Evolutionary conservation across 2,113 vertebrate genomes (phyloP).

Genomic region (Gila orcuttii): DNA sequence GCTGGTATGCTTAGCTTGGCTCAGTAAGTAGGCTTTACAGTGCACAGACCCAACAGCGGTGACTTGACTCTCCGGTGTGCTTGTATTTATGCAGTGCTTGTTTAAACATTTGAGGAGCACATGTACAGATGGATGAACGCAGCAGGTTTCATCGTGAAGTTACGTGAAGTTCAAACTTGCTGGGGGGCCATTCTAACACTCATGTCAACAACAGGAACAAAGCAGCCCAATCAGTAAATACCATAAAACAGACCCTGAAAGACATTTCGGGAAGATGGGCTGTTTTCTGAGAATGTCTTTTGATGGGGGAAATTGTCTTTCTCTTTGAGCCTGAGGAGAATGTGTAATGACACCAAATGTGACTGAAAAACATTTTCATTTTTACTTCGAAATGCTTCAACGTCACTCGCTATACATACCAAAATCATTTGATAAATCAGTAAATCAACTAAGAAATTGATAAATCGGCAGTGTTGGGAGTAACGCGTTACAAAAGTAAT

Average conservation of each 20-base stretch:
- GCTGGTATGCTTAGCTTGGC: slow-evolving; percentile 65
- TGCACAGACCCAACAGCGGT: slow-evolving; percentile 52
- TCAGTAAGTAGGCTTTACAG: slow-evolving; percentile 68
- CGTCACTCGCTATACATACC: slow-evolving; percentile 8
- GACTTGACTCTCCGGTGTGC: slow-evolving; percentile 59
- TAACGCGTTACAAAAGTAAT: too few relatives aligned
- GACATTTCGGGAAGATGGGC: slow-evolving; percentile 65
- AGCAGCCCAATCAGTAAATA: slow-evolving; percentile 76
- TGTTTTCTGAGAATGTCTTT: slow-evolving; percentile 70
- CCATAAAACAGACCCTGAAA: slow-evolving; percentile 56
- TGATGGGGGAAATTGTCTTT: slow-evolving; percentile 51
- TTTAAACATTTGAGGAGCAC: slow-evolving; percentile 81
- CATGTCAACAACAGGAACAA: slow-evolving; percentile 73
- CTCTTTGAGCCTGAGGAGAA: neutral
- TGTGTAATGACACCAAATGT: slow-evolving; percentile 5
- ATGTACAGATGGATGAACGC: slow-evolving; percentile 73
- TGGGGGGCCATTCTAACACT: slow-evolving; percentile 77
- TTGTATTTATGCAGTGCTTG: slow-evolving; percentile 69
- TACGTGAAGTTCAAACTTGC: slow-evolving; percentile 67
- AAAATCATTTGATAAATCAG: neutral
- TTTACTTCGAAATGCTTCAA: neutral
- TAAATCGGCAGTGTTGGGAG: too few relatives aligned
- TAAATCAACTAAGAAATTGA: neutral
- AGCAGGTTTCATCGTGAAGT: slow-evolving; percentile 76
- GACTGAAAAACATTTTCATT: slow-evolving; percentile 35